A percentile compares a stretch with the other conserved stretches of the same genome.
Conservation (phyloP, 2,888 invertebrate genomes). For the Chloromyia formosa region DNA sequence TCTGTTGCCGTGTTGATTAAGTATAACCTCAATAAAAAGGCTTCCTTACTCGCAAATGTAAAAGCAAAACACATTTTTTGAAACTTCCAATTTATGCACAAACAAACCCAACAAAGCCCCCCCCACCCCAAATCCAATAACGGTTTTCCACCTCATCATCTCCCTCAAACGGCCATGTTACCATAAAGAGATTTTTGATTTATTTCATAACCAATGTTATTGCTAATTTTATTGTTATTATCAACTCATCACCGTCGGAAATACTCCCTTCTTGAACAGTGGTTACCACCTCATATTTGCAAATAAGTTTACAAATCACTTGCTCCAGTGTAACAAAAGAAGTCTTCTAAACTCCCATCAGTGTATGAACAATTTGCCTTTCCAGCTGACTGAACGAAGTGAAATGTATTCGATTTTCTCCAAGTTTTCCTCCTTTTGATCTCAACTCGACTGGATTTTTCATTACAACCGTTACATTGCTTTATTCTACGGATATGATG, state of each 20-base stretch:
- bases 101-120: no score
- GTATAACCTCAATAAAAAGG: no score
- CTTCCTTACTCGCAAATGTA: no score
- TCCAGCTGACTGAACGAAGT: background rate
- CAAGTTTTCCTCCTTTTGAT: background rate
- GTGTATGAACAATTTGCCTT: constrained; percentile 14
- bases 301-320: constrained; percentile 4
- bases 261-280: background rate
- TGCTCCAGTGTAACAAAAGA: background rate
- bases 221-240: constrained; percentile 1
- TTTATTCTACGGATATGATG: background rate
- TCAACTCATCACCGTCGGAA: background rate
- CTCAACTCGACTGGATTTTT: constrained; percentile 14
- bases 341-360: background rate
- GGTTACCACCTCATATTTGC: background rate
- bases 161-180: no score
- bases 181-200: background rate
- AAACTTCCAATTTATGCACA: no score
- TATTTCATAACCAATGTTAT: constrained; percentile 10
- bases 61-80: no score
- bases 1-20: no score
- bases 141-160: no score
- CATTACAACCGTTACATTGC: background rate
- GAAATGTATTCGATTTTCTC: background rate
- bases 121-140: no score